Conservation (phyloP, 2,888 invertebrate species). For the Liposcelis brunnea region DNA sequence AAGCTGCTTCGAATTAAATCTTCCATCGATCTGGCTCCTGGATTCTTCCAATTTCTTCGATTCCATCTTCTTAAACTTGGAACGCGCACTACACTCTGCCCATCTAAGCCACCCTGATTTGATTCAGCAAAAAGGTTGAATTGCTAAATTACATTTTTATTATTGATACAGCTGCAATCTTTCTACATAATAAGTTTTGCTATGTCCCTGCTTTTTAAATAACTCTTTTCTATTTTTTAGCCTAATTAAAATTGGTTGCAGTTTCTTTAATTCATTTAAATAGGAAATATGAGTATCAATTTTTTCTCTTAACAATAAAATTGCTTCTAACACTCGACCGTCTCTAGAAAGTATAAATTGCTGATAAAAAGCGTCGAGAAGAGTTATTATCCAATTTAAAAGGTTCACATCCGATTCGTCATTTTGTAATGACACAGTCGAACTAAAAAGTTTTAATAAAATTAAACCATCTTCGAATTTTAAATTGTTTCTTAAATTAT, state of each 20-base stretch:
- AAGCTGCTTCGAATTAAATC: too few species aligned
- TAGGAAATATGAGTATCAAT: background rate
- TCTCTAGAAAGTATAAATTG: background rate
- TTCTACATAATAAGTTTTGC: too few species aligned
- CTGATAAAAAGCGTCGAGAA: conserved; percentile 4
- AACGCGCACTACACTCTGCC: too few species aligned
- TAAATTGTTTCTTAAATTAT: background rate
- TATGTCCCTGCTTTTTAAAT: too few species aligned
- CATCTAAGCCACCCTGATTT: too few species aligned
- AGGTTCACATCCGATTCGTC: background rate
- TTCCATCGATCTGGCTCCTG: too few species aligned
- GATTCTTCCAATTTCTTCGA: too few species aligned
- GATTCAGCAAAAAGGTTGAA: too few species aligned
- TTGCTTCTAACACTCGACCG: background rate
- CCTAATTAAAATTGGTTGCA: background rate
- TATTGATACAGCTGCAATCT: too few species aligned
- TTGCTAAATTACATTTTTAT: too few species aligned
- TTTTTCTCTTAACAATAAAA: background rate
- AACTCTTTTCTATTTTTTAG: background rate
- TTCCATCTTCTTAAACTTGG: too few species aligned
- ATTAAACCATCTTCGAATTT: background rate
- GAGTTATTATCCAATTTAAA: background rate
- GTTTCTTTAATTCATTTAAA: conserved; percentile 1
- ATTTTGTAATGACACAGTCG: background rate
- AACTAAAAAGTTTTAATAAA: background rate